phyloP scores from a whole-genome alignment of 2,113 vertebrate species.

The Protobothrops flavoviridis region DNA sequence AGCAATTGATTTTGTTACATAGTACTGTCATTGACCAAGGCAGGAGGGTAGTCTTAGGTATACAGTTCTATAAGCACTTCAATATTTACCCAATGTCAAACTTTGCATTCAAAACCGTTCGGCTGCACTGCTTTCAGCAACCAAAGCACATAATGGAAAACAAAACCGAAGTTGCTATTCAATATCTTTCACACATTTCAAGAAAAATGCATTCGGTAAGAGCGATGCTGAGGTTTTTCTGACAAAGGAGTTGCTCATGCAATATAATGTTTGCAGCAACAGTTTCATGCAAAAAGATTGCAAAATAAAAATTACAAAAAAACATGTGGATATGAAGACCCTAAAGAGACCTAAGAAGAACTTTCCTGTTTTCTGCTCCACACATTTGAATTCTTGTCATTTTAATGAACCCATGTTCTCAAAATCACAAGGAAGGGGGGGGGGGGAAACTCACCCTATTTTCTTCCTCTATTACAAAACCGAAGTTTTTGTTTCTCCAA shows the following conservation, averaged over 20 bases:
- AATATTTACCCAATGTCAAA: background rate
- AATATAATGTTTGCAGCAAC: background rate
- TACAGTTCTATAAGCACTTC: background rate
- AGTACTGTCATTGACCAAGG: conserved; percentile 11
- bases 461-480: conserved; percentile 51
- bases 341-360: conserved; percentile 45
- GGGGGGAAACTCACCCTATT: too few species aligned
- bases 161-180: background rate
- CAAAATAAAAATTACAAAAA: conserved; percentile 25
- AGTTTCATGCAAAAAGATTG: conserved; percentile 22
- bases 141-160: background rate
- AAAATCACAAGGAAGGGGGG: conserved; percentile 48
- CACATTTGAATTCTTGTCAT: conserved; percentile 43
- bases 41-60: background rate
- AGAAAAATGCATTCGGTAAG: background rate
- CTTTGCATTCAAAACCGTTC: background rate
- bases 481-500: conserved; percentile 58
- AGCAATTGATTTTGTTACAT: background rate
- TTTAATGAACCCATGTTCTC: conserved; percentile 61
- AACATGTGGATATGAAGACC: conserved; percentile 49
- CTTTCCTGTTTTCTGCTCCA: conserved; percentile 42
- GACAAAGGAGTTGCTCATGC: background rate
- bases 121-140: background rate
- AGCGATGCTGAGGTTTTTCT: conserved; percentile 8
- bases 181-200: background rate